Base-by-base conservation (phyloP, 2,797 vertebrate species). In the Sebastes dallii region DNA sequence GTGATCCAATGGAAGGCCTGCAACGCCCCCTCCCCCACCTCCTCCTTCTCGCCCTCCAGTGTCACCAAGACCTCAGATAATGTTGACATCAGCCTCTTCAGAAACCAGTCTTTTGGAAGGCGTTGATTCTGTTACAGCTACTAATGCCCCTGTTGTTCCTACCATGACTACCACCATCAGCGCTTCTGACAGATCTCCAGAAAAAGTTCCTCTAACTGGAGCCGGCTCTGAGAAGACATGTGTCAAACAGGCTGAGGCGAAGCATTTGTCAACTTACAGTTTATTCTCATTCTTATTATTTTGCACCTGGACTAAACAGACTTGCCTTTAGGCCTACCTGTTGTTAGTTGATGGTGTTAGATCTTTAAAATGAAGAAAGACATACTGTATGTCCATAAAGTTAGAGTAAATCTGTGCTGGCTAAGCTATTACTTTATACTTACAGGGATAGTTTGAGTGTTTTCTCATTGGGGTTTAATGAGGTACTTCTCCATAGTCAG, bases 101-200 rank as follows among this genome's bases (percentile, higher is more conserved):
- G 98, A 99, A 74, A 84, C 88, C 39, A 95, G 72, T 87, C 81
- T 93, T 52, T 70, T 93, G 34, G 98, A 99, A 67, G 80, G 87
- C 0, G 67, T 75, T 25, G 94, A 96, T 11, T 50, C 87, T 3
- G 39, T 68, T 16, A 8, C 86, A 61, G 56, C 71, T 46, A 24
- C 77, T 22, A 82, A 66, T 66, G 32, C 29, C 52, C 4, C 78
- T 32, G 30, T 70, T 50, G 30, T 73, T 58, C 36, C 86, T 6
- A 50, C 77, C 1, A 0, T 25, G 7, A 77, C 75, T 0, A 68
- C 83, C 18, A 61, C 61, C 1, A 3, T 8, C 77, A 76, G 73
- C 3, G n/a, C 90, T 64, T 81, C 90, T 36, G 98, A 99, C 87
- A 99, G 97, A 85, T 91, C 93, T 64, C 90, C 95, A 39, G 98